Evolutionary conservation across 1,140 invertebrate genomes (phyloP).

Genomic region (Eumaeus atala): DNA sequence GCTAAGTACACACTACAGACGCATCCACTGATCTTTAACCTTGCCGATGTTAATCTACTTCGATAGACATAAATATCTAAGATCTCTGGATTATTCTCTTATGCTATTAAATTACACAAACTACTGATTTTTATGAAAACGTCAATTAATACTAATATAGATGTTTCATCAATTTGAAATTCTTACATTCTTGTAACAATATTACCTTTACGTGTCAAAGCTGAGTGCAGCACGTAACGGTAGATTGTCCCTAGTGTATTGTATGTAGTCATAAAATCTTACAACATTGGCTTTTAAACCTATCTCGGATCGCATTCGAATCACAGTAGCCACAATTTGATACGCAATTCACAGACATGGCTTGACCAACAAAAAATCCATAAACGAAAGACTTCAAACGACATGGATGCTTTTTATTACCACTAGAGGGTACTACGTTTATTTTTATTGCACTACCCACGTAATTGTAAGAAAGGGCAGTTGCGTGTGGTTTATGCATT

Average conservation of each 20-base stretch:
- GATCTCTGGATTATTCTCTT: no score
- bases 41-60: no score
- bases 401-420: conserved; percentile 49
- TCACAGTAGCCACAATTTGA: not conserved
- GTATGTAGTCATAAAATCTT: no score
- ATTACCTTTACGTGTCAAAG: no score
- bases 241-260: no score
- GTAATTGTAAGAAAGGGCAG: conserved; percentile 38
- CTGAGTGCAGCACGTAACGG: no score
- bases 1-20: conserved; percentile 5
- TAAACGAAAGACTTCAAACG: conserved; percentile 38
- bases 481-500: conserved; percentile 18
- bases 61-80: no score
- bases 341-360: conserved; percentile 1
- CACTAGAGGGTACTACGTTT: conserved; percentile 49
- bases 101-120: no score
- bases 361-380: conserved; percentile 23
- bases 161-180: not conserved
- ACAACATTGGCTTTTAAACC: not conserved
- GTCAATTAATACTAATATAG: no score
- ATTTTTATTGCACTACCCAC: conserved; percentile 47
- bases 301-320: not conserved
- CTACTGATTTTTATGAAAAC: no score
- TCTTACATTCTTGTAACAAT: not conserved
- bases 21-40: no score